phyloP scores from a whole-genome alignment of 2,888 invertebrate genomes.

The Acronicta psi region DNA sequence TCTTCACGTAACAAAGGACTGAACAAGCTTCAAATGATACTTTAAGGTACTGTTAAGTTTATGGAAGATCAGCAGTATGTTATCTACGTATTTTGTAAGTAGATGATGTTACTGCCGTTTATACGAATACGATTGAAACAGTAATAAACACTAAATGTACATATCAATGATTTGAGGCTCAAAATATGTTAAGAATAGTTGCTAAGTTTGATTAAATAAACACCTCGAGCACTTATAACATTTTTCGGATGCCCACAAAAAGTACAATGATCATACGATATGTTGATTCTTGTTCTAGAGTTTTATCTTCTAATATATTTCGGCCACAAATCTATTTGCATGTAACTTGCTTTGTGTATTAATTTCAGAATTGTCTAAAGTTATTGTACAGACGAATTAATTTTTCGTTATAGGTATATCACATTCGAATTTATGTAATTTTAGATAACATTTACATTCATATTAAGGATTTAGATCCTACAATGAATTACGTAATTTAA shows the following conservation, averaged over 20 bases:
- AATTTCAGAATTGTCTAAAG: conserved; percentile 57
- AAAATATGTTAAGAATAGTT: conserved; percentile 72
- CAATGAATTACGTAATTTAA: conserved; percentile 52
- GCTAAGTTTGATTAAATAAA: conserved; percentile 65
- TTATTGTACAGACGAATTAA: conserved; percentile 70
- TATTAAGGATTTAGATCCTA: conserved; percentile 44
- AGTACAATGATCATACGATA: conserved; percentile 82
- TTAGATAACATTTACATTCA: conserved; percentile 80
- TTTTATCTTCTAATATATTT: conserved; percentile 80
- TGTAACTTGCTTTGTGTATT: conserved; percentile 67
- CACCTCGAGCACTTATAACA: conserved; percentile 75
- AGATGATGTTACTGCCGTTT: conserved; percentile 52
- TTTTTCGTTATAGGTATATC: conserved; percentile 69
- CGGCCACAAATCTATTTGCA: conserved; percentile 81
- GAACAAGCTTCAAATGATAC: conserved; percentile 67
- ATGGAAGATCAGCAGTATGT: conserved; percentile 53
- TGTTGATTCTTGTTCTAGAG: conserved; percentile 78
- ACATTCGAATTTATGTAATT: conserved; percentile 83
- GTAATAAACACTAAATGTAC: conserved; percentile 63
- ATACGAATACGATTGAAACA: conserved; percentile 58
- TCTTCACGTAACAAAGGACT: conserved; percentile 69
- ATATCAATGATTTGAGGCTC: conserved; percentile 80
- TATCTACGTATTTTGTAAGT: conserved; percentile 48
- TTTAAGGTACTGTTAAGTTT: conserved; percentile 62
- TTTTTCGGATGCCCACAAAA: conserved; percentile 81